Percentiles rank a stretch among this genome's conserved stretches.
These are phyloP conservation scores for Physocephala rufipes DNA, from an alignment of 2,888 invertebrate species.

Conservation along the genomic window DNA sequence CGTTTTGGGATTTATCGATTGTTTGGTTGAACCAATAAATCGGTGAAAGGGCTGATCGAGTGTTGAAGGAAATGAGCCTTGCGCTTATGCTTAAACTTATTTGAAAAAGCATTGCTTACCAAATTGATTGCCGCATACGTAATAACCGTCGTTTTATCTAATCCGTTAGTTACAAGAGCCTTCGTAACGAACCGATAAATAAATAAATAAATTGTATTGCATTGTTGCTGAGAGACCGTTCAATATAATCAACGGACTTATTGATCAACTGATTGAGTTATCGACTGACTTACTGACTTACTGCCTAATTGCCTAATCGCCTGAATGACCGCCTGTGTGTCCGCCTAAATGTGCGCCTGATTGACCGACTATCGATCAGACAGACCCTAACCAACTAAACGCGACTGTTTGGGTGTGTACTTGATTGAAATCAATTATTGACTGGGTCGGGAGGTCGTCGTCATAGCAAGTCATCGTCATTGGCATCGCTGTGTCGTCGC, in stretches of 20 bases:
- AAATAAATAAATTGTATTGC: too few species aligned
- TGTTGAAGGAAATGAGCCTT: neutral
- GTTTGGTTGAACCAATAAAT: slow-evolving; percentile 16
- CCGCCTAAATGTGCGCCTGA: neutral
- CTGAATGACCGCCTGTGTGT: slow-evolving; percentile 1
- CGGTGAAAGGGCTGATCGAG: neutral
- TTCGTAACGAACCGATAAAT: too few species aligned
- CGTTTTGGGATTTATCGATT: too few species aligned
- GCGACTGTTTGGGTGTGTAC: slow-evolving; percentile 15
- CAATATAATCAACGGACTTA: slow-evolving; percentile 16
- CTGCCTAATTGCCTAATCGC: too few species aligned
- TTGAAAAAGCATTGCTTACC: neutral
- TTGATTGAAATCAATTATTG: slow-evolving; percentile 29
- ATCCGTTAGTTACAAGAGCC: slow-evolving; percentile 4
- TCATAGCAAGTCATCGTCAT: too few species aligned
- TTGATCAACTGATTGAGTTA: neutral
- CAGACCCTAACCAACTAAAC: too few species aligned
- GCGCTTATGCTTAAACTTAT: too few species aligned
- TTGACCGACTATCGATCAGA: too few species aligned
- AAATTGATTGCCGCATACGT: neutral
- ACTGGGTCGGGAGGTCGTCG: slow-evolving; percentile 30
- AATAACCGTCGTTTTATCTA: slow-evolving; percentile 10
- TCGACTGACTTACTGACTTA: too few species aligned
- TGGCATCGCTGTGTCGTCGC: too few species aligned
- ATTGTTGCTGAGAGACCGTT: slow-evolving; percentile 12